phyloP scores from a whole-genome alignment of 2,113 vertebrate genomes.

The Rhinogobius similis region DNA sequence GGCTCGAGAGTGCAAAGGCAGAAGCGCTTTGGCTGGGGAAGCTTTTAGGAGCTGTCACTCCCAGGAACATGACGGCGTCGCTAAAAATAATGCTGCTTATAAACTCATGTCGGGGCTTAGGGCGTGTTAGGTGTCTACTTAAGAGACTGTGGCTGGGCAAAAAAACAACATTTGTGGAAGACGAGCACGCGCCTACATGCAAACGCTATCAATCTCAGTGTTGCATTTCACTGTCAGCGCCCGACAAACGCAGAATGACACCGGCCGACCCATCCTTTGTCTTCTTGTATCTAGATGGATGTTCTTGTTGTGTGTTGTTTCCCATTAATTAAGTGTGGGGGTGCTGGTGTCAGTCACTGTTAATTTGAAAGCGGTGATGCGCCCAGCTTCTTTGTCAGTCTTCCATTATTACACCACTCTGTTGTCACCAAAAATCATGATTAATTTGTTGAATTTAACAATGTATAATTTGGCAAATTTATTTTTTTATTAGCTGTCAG shows the following conservation, averaged over 20 bases:
- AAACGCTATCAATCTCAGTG: constrained; percentile 56
- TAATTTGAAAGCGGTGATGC: constrained; percentile 66
- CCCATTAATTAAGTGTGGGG: constrained; percentile 70
- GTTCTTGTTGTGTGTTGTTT: constrained; percentile 71
- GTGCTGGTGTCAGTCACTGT: constrained; percentile 69
- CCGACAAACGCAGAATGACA: constrained; percentile 56
- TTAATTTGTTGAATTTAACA: constrained; percentile 72
- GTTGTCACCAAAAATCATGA: constrained; percentile 70
- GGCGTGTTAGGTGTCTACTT: constrained; percentile 70
- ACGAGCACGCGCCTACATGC: constrained; percentile 18
- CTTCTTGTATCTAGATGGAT: constrained; percentile 63
- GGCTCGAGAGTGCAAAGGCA: constrained; percentile 63
- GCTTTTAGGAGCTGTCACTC: constrained; percentile 73
- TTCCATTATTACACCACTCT: constrained; percentile 60
- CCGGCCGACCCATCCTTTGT: constrained; percentile 60
- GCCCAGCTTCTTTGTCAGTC: constrained; percentile 67
- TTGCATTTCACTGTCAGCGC: constrained; percentile 65
- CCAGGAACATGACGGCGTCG: constrained; percentile 56
- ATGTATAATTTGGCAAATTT: constrained; percentile 59
- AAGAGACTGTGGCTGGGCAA: constrained; percentile 45
- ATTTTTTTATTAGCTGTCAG: constrained; percentile 53
- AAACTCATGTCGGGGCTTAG: constrained; percentile 66
- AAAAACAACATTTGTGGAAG: constrained; percentile 50
- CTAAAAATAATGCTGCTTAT: constrained; percentile 75
- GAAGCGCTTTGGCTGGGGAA: constrained; percentile 59